A percentile compares a stretch with the other conserved stretches of the same genome.
Conservation (phyloP, 2,888 invertebrate species). For the Hypomecis punctinalis region DNA sequence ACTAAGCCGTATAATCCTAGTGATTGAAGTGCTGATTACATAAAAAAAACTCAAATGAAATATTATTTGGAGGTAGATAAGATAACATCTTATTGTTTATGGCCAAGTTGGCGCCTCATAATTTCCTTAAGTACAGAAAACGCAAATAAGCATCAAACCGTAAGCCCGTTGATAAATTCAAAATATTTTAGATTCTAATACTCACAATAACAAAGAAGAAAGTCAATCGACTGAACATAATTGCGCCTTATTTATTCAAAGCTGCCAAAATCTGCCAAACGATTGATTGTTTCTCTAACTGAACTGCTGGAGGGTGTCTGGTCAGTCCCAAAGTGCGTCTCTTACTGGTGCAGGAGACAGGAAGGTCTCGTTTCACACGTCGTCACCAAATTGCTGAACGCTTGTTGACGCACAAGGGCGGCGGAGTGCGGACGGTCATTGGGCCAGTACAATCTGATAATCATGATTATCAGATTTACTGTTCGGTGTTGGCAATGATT, state of each 20-base stretch:
- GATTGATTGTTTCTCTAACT: neutral
- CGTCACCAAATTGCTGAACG: constrained; percentile 62
- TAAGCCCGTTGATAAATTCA: neutral
- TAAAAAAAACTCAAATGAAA: too few species aligned
- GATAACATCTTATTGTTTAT: too few species aligned
- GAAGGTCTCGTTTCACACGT: constrained; percentile 68
- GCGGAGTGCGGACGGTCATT: constrained; percentile 16
- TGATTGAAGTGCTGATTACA: too few species aligned
- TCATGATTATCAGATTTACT: constrained; percentile 6
- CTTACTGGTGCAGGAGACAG: constrained; percentile 69
- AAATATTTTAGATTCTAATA: constrained; percentile 35
- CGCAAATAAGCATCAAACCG: too few species aligned
- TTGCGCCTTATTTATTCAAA: constrained; percentile 19
- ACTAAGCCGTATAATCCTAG: too few species aligned
- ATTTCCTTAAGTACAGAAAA: too few species aligned
- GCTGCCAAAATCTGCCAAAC: constrained; percentile 36
- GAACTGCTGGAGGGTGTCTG: constrained; percentile 42
- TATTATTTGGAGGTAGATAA: too few species aligned
- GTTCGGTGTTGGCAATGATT: constrained; percentile 5
- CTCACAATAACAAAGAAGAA: constrained; percentile 64
- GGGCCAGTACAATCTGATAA: constrained; percentile 12
- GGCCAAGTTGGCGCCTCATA: too few species aligned
- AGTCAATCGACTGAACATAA: constrained; percentile 62
- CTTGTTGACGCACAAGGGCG: constrained; percentile 58
- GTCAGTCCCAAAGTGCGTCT: constrained; percentile 52